A percentile compares a stretch with the other conserved stretches of the same genome.
Evolutionary conservation across 1,140 invertebrate species (phyloP).

Genomic region (Metaphire vulgaris): DNA sequence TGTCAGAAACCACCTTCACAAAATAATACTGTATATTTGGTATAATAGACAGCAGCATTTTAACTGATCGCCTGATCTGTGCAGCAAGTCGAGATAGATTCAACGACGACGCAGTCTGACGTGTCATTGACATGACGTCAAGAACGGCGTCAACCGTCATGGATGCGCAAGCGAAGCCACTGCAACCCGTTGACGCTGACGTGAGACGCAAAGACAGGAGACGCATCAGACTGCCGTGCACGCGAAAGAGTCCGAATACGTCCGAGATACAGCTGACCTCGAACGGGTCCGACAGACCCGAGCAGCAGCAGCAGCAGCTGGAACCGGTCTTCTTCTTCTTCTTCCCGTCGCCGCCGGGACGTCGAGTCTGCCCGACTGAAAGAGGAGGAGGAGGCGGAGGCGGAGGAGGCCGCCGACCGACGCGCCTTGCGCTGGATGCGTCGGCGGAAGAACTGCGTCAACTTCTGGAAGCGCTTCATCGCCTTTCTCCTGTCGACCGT

Average conservation of each 20-base stretch:
- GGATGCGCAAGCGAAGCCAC: too few relatives aligned
- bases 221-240: not conserved
- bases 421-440: not conserved
- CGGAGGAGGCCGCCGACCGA: not conserved
- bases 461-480: conserved; percentile 65
- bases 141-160: too few relatives aligned
- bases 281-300: not conserved
- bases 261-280: not conserved
- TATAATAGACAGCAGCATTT: too few relatives aligned
- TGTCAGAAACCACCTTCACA: too few relatives aligned
- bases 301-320: not conserved
- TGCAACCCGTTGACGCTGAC: not conserved
- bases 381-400: not conserved
- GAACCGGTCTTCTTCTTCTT: too few relatives aligned
- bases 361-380: too few relatives aligned
- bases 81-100: too few relatives aligned
- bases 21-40: too few relatives aligned
- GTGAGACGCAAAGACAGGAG: not conserved
- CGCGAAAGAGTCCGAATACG: not conserved
- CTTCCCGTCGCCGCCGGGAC: too few relatives aligned
- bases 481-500: conserved; percentile 90
- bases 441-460: conserved; percentile 21
- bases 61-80: too few relatives aligned
- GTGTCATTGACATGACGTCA: too few relatives aligned
- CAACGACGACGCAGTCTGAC: too few relatives aligned